Conservation (phyloP, 2,113 vertebrate genomes). For the Silurus meridionalis region DNA sequence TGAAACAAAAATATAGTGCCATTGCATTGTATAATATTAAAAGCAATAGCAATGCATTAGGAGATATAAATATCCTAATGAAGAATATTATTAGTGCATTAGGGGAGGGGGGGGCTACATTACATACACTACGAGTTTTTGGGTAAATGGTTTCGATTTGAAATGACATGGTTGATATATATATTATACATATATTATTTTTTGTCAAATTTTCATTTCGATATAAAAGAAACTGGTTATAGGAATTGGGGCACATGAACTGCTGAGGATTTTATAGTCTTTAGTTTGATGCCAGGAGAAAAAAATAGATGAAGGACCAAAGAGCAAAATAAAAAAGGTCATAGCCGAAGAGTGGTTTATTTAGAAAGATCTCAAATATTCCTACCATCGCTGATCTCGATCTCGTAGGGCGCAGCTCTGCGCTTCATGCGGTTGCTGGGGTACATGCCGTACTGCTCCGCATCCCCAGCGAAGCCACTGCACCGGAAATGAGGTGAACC, state of each 20-base stretch:
- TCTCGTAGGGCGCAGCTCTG: slow-evolving; percentile 83
- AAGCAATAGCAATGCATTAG: neutral
- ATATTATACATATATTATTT: no score
- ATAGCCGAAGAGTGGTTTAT: slow-evolving; percentile 41
- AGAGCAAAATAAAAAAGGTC: neutral
- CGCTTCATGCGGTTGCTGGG: slow-evolving; percentile 71
- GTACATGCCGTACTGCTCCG: slow-evolving; percentile 82
- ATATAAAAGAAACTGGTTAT: no score
- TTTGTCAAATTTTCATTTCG: neutral
- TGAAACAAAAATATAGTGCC: neutral
- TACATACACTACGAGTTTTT: neutral
- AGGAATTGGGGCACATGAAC: neutral
- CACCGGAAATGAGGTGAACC: slow-evolving; percentile 18
- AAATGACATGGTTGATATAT: neutral
- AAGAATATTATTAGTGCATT: no score
- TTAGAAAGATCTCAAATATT: slow-evolving; percentile 42
- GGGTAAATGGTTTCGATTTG: neutral
- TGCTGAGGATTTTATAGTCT: neutral
- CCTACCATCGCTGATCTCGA: slow-evolving; percentile 82
- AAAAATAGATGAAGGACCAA: neutral
- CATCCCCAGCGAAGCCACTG: slow-evolving; percentile 81
- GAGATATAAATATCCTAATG: neutral
- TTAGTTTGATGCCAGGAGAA: neutral
- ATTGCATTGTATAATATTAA: neutral
- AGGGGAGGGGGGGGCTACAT: no score